Conservation (phyloP, 1,140 invertebrate species). For the Drosophila takahashii region DNA sequence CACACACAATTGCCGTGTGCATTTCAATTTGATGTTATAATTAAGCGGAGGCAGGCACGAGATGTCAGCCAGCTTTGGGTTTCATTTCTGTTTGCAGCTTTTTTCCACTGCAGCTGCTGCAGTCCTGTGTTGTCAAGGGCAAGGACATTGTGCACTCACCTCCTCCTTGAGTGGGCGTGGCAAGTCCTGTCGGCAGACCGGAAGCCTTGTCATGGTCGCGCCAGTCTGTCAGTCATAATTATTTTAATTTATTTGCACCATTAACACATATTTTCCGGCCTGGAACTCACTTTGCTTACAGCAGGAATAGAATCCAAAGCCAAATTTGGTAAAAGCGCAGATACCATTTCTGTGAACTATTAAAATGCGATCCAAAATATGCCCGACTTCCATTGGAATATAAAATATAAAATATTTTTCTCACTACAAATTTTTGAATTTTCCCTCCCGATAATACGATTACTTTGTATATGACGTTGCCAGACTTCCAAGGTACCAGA, state of each 20-base stretch:
- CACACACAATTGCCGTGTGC: constrained; percentile 50
- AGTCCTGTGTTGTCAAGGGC: constrained; percentile 41
- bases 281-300: constrained; percentile 4
- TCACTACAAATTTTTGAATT: constrained; percentile 18
- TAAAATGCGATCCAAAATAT: constrained; percentile 8
- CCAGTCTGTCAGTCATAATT: constrained; percentile 16
- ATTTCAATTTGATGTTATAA: constrained; percentile 53
- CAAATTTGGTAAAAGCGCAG: neutral
- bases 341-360: neutral
- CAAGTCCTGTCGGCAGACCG: constrained; percentile 14
- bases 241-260: neutral
- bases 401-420: neutral
- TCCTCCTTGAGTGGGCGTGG: constrained; percentile 21
- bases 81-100: constrained; percentile 4
- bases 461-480: neutral
- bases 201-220: constrained; percentile 16
- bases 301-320: neutral
- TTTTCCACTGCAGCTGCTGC: constrained; percentile 16
- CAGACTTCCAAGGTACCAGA: neutral
- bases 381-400: neutral
- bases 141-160: constrained; percentile 39
- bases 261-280: neutral
- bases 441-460: constrained; percentile 16
- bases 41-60: constrained; percentile 50
- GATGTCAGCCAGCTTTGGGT: constrained; percentile 14